Conservation (phyloP, 1,140 invertebrate genomes). For the Drosophila pallidifrons region DNA sequence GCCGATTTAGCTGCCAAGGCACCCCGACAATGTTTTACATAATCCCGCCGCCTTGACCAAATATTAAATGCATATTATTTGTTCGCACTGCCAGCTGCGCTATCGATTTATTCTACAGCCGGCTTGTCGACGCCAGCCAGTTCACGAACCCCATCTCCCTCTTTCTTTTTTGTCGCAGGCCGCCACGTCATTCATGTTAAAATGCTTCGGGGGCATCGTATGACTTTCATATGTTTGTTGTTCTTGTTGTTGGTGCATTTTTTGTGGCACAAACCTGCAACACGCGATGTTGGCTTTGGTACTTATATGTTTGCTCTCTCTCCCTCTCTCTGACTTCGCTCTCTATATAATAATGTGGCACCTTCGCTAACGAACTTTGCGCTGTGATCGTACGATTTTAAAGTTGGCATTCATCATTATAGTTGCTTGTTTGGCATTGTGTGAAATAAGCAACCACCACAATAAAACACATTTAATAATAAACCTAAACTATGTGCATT, state of each 20-base stretch:
- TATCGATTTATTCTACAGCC: conserved; percentile 55
- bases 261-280: conserved; percentile 35
- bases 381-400: conserved; percentile 62
- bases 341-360: conserved; percentile 30
- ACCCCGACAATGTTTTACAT: conserved; percentile 50
- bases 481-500: conserved; percentile 46
- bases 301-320: background rate
- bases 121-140: conserved; percentile 41
- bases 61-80: conserved; percentile 43
- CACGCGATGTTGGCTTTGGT: conserved; percentile 15
- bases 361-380: conserved; percentile 47
- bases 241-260: conserved; percentile 31
- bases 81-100: conserved; percentile 41
- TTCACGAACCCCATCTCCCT: background rate
- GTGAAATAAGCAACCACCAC: conserved; percentile 8
- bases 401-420: conserved; percentile 57
- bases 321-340: background rate
- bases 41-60: conserved; percentile 37
- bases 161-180: background rate
- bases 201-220: conserved; percentile 36
- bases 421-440: conserved; percentile 32
- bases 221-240: conserved; percentile 40
- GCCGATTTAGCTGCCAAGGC: conserved; percentile 30
- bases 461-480: conserved; percentile 46
- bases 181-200: conserved; percentile 41